Percentiles rank a stretch among this genome's conserved stretches.
Conservation (phyloP, 2,888 invertebrate species). For the Fragum fragum region DNA sequence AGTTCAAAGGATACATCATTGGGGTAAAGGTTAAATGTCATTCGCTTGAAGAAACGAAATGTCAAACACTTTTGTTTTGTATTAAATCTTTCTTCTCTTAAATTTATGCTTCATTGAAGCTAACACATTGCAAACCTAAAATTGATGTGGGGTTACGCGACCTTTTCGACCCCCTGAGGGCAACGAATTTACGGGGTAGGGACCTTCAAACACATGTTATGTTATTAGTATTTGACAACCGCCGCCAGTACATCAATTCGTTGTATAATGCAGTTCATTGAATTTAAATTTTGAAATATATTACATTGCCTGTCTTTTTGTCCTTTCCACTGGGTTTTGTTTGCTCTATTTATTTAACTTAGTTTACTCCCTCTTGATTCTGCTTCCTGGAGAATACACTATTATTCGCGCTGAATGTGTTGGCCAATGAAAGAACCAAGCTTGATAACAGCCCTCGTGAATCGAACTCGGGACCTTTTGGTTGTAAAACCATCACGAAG, state of each 20-base stretch:
- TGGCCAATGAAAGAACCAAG: no score
- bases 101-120: constrained; percentile 16
- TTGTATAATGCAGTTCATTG: no score
- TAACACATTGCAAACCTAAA: constrained; percentile 15
- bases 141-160: constrained; percentile 29
- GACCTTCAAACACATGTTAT: constrained; percentile 1
- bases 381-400: no score
- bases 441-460: no score
- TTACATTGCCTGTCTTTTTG: no score
- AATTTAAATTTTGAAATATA: neutral
- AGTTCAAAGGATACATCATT: neutral
- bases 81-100: constrained; percentile 6
- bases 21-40: constrained; percentile 6
- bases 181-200: neutral
- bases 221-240: neutral
- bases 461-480: no score
- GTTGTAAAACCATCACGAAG: no score
- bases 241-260: neutral
- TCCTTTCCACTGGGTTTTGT: no score
- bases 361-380: no score
- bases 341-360: no score
- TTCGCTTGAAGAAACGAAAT: constrained; percentile 13
- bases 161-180: constrained; percentile 10
- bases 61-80: constrained; percentile 21
- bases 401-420: no score